These are phyloP conservation scores for Piprites chloris DNA, from an alignment of 2,113 vertebrate genomes.

Conservation along the genomic window DNA sequence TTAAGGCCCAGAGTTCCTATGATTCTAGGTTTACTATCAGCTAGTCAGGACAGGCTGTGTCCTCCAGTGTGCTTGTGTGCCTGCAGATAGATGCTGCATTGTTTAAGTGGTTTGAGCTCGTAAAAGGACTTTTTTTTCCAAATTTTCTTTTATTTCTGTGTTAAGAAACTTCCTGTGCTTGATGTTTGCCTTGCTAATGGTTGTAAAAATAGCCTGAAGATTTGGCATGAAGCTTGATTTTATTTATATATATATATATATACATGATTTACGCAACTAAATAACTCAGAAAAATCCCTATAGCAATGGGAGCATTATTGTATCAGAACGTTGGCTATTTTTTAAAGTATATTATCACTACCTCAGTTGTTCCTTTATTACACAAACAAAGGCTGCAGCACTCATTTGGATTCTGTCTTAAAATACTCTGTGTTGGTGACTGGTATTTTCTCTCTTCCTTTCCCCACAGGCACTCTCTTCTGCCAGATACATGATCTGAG, in stretches of 20 bases:
- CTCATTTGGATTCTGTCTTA: not conserved
- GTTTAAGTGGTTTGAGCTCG: not conserved
- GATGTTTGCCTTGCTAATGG: not conserved
- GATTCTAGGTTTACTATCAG: not conserved
- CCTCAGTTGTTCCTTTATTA: slow-evolving; percentile 14
- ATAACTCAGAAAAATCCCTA: slow-evolving; percentile 1
- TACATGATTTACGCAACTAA: not conserved
- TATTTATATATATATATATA: not conserved
- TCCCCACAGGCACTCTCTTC: not conserved
- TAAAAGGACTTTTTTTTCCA: not conserved
- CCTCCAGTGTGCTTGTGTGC: not conserved
- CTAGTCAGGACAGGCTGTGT: not conserved
- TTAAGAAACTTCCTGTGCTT: not conserved
- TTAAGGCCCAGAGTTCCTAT: not conserved
- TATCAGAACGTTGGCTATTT: not conserved
- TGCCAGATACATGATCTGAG: not conserved
- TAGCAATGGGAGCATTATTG: not conserved
- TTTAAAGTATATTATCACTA: not conserved
- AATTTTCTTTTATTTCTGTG: not conserved
- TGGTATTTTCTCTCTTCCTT: not conserved
- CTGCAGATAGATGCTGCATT: not conserved
- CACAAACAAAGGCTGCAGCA: not conserved
- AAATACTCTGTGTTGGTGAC: not conserved
- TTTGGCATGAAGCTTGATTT: not conserved
- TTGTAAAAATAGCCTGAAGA: slow-evolving; percentile 7